phyloP scores from a whole-genome alignment of 2,888 invertebrate genomes.

The Hydroisotoma schaefferi region DNA sequence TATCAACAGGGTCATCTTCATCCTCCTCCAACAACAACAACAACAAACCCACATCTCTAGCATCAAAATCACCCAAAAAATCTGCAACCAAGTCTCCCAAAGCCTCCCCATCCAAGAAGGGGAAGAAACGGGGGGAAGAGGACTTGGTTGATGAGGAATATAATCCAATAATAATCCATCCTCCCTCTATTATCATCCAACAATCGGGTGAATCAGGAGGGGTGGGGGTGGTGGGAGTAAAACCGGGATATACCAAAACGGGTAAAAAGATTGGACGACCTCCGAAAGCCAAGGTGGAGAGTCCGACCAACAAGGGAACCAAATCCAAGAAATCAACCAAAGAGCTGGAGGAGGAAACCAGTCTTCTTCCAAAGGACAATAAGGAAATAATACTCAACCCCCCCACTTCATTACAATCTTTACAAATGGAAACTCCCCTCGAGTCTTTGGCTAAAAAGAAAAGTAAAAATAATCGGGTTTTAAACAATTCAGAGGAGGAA shows the following conservation, averaged over 20 bases:
- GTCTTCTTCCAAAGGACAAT: no score
- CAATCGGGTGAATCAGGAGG: neutral
- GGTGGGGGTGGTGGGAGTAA: neutral
- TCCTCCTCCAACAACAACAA: neutral
- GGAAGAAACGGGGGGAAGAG: neutral
- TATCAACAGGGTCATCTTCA: conserved; percentile 9
- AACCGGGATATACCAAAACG: conserved; percentile 28
- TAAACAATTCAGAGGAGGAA: no score
- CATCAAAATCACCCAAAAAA: conserved; percentile 1
- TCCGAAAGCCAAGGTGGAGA: conserved; percentile 4
- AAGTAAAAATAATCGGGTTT: no score
- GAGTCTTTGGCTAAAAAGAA: no score
- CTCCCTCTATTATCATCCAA: neutral
- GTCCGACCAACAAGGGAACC: neutral
- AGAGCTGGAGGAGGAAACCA: no score
- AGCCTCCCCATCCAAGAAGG: neutral
- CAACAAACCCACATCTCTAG: neutral
- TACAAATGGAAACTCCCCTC: no score
- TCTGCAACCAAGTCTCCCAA: neutral
- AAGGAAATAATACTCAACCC: no score
- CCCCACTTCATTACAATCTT: no score
- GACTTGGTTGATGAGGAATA: neutral
- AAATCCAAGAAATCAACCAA: neutral
- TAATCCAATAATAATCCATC: neutral
- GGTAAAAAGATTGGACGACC: conserved; percentile 33